Evolutionary conservation across 2,888 invertebrate species (phyloP).

Genomic region (Apotomis capreana): DNA sequence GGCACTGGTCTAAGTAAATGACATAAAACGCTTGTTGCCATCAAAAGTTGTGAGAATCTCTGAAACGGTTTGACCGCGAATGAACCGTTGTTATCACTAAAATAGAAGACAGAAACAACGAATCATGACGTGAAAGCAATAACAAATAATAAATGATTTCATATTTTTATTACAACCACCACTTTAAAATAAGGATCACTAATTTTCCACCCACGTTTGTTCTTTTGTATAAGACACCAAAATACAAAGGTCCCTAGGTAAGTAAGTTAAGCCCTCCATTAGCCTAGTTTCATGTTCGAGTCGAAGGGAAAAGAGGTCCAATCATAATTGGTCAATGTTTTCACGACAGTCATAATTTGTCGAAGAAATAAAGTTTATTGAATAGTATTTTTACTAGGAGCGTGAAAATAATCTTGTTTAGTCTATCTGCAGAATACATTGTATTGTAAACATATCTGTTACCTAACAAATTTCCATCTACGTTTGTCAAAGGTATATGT

Average conservation of each 20-base stretch:
- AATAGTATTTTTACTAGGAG: neutral
- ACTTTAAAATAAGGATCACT: neutral
- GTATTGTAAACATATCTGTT: too few relatives aligned
- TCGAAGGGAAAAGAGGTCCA: constrained; percentile 46
- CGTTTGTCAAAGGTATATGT: too few relatives aligned
- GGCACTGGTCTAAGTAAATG: too few relatives aligned
- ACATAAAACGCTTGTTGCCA: too few relatives aligned
- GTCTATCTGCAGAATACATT: too few relatives aligned
- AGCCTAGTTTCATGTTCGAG: constrained; percentile 39
- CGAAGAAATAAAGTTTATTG: constrained; percentile 48
- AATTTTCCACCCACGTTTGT: constrained; percentile 6
- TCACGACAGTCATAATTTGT: constrained; percentile 57
- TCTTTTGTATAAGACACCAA: constrained; percentile 25
- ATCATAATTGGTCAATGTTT: constrained; percentile 50
- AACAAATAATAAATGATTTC: too few relatives aligned
- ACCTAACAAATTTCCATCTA: too few relatives aligned
- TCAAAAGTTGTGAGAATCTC: too few relatives aligned
- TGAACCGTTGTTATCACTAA: too few relatives aligned
- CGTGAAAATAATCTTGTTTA: too few relatives aligned
- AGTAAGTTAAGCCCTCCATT: constrained; percentile 25
- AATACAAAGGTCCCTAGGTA: constrained; percentile 1
- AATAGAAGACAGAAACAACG: too few relatives aligned
- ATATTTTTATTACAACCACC: neutral
- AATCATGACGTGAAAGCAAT: neutral
- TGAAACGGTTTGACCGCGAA: too few relatives aligned